Evolutionary conservation across 2,113 vertebrate species (phyloP).

Genomic region (Cinclus mexicanus): DNA sequence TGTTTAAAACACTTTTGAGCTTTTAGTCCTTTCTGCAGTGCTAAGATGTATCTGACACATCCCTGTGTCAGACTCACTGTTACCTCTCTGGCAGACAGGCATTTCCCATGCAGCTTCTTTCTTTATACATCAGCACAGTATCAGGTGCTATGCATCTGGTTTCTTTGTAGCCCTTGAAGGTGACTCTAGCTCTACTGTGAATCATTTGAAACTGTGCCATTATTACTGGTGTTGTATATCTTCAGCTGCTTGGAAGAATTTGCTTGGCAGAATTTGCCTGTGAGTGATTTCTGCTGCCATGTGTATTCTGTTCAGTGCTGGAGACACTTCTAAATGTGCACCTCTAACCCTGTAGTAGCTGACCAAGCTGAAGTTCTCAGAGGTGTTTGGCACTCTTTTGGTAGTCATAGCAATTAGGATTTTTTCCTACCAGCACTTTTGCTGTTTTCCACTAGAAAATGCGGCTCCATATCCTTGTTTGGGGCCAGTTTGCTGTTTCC

Average conservation of each 20-base stretch:
- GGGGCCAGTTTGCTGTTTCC: neutral
- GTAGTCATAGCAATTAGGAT: neutral
- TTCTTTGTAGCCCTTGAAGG: neutral
- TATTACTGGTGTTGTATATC: neutral
- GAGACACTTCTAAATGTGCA: neutral
- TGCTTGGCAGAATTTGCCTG: neutral
- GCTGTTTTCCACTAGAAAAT: neutral
- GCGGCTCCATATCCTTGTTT: neutral
- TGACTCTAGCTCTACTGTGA: neutral
- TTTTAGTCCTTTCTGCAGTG: neutral
- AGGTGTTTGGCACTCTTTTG: neutral
- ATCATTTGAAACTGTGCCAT: neutral
- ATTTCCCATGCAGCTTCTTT: neutral
- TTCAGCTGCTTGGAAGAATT: neutral
- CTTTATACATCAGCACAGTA: rapidly evolving
- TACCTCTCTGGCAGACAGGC: neutral
- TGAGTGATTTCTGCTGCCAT: neutral
- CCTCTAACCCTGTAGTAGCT: neutral
- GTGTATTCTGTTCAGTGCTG: neutral
- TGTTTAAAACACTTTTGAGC: neutral
- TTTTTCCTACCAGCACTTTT: neutral
- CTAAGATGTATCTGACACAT: neutral
- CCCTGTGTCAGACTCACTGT: neutral
- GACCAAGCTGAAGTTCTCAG: neutral
- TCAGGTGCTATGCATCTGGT: neutral